Base-by-base conservation (phyloP, 2,113 vertebrate species). In the Asarcornis scutulata region DNA sequence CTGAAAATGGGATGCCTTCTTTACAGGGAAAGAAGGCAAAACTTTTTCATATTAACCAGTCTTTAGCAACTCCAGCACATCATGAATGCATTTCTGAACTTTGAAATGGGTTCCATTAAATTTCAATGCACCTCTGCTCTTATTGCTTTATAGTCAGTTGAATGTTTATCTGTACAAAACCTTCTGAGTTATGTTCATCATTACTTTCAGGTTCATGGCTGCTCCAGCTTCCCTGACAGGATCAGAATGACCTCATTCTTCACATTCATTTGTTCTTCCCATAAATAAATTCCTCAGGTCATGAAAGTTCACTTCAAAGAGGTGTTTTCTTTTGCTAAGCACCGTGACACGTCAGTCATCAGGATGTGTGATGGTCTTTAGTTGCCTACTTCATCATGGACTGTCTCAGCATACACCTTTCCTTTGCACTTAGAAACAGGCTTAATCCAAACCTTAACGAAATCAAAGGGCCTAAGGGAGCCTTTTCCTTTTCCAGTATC, bases 151-250 rank as follows among this genome's bases (percentile, higher is more conserved):
- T 36, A 83, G 48, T 63, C 71, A 80, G 71, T 55, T 55, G 66
- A 82, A 80, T 42, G 58, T 67, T 76, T 89, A 69, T 48, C 86
- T 69, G 22, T 75, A 83, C 71, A 89, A 82, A 95, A 92, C 36
- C n/a, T 78, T 69, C 53, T 85, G 75, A 94, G 59, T 89, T 92
- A 91, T 69, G 36, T 69, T 82, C 60, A 20, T 83, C 58, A 32
- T 94, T 89, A 87, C 42, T 86, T 93, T 71, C 50, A 88, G 59
- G 89, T 95, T 89, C 67, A 59, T 9, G 46, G 55, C 31, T 89
- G 27, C n/a, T 93, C 36, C 42, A 34, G n/a, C 71, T 85, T 91
- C 46, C 36, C 62, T 85, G 87, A 80, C 67, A 91, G 71, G 31
- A 76, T 32, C 71, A 89, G 50, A 89, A 87, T 50, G 36, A 95